Evolutionary conservation across 2,797 vertebrate species (phyloP).

Genomic region (Loriculus beryllinus): DNA sequence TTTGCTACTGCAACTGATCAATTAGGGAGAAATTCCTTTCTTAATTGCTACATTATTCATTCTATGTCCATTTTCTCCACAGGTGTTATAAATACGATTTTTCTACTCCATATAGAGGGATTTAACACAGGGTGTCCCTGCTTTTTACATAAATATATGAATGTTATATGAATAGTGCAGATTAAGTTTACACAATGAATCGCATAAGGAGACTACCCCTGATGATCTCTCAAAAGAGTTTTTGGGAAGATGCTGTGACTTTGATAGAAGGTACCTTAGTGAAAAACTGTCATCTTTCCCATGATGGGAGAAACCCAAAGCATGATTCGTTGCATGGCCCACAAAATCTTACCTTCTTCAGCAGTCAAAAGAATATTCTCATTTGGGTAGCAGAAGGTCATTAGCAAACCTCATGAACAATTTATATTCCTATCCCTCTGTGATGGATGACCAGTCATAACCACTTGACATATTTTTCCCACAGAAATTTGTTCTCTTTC

Average conservation of each 20-base stretch:
- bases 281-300: not conserved
- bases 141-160: not conserved
- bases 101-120: not conserved
- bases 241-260: not conserved
- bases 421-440: not conserved
- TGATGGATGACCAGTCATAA: not conserved
- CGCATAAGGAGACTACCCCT: not conserved
- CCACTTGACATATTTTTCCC: not conserved
- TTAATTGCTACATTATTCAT: not conserved
- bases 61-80: not conserved
- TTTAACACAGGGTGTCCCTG: not conserved
- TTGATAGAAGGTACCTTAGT: not conserved
- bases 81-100: not conserved
- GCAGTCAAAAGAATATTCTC: not conserved
- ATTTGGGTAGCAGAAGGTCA: not conserved
- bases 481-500: not conserved
- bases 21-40: not conserved
- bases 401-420: not conserved
- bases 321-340: not conserved
- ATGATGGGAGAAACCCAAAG: not conserved
- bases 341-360: not conserved
- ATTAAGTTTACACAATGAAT: not conserved
- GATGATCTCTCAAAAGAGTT: not conserved
- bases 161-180: not conserved
- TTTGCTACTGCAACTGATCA: not conserved